Base-by-base conservation (phyloP, 2,888 invertebrate species). In the Eupithecia subfuscata region DNA sequence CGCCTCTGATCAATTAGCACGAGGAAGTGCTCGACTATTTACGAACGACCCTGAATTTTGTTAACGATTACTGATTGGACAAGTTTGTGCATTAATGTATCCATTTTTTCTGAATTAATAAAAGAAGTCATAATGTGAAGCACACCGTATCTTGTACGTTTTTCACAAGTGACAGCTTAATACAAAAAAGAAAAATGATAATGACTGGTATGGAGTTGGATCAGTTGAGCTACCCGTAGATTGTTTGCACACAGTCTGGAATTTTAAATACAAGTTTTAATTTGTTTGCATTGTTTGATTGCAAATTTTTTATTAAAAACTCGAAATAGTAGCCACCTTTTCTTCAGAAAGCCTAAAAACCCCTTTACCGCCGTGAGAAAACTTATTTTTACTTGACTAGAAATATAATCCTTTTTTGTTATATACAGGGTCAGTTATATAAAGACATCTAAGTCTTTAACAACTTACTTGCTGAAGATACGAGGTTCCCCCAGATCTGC, bases 401-500 rank as follows among this genome's bases (percentile, higher is more conserved):
- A 43, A 43, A 43, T 43, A 43, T 2, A 43, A 14, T 3, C 4
- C 2, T 43, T 43, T 12, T 14, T 5, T 34, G 34, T 34, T 34
- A 34, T 34, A 34, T n/a, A n/a, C n/a, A n/a, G n/a, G n/a, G n/a
- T n/a, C n/a, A n/a, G n/a, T n/a, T n/a, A n/a, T n/a, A 30, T 68
- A 40, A 30, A 56, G 11, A 11, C 43, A 69, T 60, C 45, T n/a
- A 63, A 4, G 30, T 34, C 6, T 25, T 37, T 37, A 74, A 22
- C 9, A 73, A 89, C 95, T 93, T 89, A 97, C 97, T 97, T 79
- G 97, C 96, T 0, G 98, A 98, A 37, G 98, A 98, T 78, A 98
- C 96, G 12, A 99, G 96, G 90, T 99, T 99, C 0, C 99, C 99
- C 97, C 98, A 98, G 69, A 99, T 97, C 94, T 98, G 98, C n/a